phyloP scores from a whole-genome alignment of 2,888 invertebrate genomes.

The Labia minor region DNA sequence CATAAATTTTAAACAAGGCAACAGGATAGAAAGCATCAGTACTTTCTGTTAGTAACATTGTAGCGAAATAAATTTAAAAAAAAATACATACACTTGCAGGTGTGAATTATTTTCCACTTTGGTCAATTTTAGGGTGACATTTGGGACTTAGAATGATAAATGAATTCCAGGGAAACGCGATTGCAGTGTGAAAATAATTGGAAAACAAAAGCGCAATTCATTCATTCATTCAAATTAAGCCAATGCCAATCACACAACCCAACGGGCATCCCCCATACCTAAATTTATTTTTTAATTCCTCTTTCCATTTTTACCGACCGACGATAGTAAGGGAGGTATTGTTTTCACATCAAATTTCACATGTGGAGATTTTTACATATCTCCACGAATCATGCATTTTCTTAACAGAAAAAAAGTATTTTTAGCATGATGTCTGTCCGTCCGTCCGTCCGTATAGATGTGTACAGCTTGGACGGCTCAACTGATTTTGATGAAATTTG shows the following conservation, averaged over 20 bases:
- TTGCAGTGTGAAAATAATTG: not conserved
- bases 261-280: no score
- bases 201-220: constrained; percentile 7
- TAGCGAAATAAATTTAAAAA: not conserved
- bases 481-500: no score
- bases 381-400: no score
- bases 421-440: no score
- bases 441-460: no score
- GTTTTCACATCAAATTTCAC: no score
- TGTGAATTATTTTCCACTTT: constrained; percentile 13
- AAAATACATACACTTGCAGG: not conserved
- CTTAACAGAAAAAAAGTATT: no score
- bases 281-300: no score
- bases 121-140: constrained; percentile 7
- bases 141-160: constrained; percentile 4
- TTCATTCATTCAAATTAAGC: constrained; percentile 1
- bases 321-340: no score
- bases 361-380: no score
- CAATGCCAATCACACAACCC: not conserved
- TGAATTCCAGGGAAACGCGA: not conserved
- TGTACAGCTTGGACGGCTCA: no score
- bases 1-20: not conserved
- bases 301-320: no score
- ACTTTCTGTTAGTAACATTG: not conserved
- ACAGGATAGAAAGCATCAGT: not conserved